Evolutionary conservation across 2,888 invertebrate genomes (phyloP), one percentile per base, ranked within the genome.

Genomic region (Andrena hattorfiana): DNA sequence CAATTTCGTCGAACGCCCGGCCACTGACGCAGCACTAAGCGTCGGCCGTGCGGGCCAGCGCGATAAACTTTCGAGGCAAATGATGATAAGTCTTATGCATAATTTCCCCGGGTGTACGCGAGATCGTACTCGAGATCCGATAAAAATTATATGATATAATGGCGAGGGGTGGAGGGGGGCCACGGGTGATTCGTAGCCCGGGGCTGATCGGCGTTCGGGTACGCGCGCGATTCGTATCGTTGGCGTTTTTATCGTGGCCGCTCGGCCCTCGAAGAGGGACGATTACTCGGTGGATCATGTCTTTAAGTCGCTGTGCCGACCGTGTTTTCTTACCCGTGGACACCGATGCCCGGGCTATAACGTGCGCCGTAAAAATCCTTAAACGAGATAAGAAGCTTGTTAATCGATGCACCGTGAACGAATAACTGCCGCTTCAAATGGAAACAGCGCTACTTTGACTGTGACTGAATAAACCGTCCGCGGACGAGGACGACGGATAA

Each of bases 111-210:
- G 87, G 85, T 85, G 88, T 86, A 89, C 87, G 78, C 77, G 84
- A 89, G 92, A 92, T 92, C 91, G 88, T 89, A 91, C 89, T 89
- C 80, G 87, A 91, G 91, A 92, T 92, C 90, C 87, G 92, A 91
- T 90, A 90, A 92, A 92, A 92, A 92, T 91, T 91, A 89, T 85
- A 91, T 74, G 90, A 91, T 90, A 88, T 85, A 91, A 89, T 80
- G 42, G 42, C 42, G 42, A 42, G 42, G 42, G 42, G 16, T 5
- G 42, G 13, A 16, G 16, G 13, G 42, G 78, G 84, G 86, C 70
- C 23, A 85, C 80, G 82, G 77, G 77, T 63, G 85, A 86, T 85
- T 89, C 90, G 91, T 92, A 88, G 91, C 92, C 92, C 80, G 89
- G 73, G 91, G 92, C 91, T 89, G 88, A 92, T 92, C 92, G 91